phyloP scores from a whole-genome alignment of 1,140 invertebrate species.

The Anastrepha obliqua region DNA sequence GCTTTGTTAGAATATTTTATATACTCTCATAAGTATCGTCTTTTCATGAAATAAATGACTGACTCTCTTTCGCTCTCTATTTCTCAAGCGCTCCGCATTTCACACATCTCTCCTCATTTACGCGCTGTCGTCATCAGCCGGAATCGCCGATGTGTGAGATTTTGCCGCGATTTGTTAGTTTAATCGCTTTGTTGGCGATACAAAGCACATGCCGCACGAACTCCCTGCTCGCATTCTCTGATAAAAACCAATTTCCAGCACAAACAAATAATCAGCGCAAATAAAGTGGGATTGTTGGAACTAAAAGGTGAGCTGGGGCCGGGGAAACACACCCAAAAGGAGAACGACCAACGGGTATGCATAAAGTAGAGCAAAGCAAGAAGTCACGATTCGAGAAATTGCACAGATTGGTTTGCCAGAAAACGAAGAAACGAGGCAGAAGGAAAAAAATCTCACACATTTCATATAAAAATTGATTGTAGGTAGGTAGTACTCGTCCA shows the following conservation, averaged over 20 bases:
- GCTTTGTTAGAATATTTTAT: slow-evolving; percentile 1
- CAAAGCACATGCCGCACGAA: background rate
- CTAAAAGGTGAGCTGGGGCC: background rate
- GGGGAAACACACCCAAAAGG: background rate
- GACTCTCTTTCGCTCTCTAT: background rate
- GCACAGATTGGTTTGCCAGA: slow-evolving; percentile 41
- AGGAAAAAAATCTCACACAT: background rate
- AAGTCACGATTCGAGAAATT: slow-evolving; percentile 43
- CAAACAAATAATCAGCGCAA: slow-evolving; percentile 49
- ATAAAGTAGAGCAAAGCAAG: slow-evolving; percentile 43
- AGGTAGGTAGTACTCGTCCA: background rate
- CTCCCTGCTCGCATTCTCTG: background rate
- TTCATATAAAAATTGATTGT: slow-evolving; percentile 37
- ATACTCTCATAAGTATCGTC: background rate
- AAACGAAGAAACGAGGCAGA: background rate
- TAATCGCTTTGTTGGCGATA: slow-evolving; percentile 44
- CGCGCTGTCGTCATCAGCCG: slow-evolving; percentile 52
- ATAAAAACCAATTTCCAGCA: slow-evolving; percentile 49
- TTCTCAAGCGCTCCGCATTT: background rate
- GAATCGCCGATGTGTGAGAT: slow-evolving; percentile 50
- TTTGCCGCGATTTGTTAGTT: slow-evolving; percentile 53
- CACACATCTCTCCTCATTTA: background rate
- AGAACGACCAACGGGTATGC: slow-evolving; percentile 10
- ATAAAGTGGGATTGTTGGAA: background rate
- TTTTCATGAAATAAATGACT: no score